phyloP scores from a whole-genome alignment of 1,140 invertebrate species.

The Pogonomyrmex barbatus region DNA sequence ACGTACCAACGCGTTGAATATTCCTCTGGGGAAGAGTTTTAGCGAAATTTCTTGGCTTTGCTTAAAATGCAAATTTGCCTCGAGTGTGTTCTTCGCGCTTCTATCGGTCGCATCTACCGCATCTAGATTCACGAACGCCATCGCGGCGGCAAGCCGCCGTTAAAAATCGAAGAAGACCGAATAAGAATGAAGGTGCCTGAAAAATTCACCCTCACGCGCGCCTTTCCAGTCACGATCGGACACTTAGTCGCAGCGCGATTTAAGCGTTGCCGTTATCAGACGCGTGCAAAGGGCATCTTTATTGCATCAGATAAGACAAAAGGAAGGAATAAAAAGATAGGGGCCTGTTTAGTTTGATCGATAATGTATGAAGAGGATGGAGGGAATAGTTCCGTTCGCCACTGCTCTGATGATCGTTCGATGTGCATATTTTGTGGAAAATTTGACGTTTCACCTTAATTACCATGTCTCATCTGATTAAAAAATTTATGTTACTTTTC shows the following conservation, averaged over 20 bases:
- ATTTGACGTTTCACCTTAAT: background rate
- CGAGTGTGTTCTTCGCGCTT: constrained; percentile 12
- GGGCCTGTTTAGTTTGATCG: constrained; percentile 32
- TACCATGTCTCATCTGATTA: background rate
- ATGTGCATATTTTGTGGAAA: background rate
- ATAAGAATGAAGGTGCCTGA: constrained; percentile 16
- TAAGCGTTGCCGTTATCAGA: constrained; percentile 16
- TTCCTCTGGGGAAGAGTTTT: constrained; percentile 8
- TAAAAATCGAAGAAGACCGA: background rate
- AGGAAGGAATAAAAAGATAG: background rate
- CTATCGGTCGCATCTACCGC: constrained; percentile 29
- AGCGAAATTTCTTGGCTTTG: constrained; percentile 15
- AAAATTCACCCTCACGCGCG: constrained; percentile 33
- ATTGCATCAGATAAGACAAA: constrained; percentile 18
- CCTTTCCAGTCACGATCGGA: constrained; percentile 36
- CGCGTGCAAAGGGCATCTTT: constrained; percentile 51
- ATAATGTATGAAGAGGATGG: constrained; percentile 1
- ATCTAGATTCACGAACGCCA: constrained; percentile 9
- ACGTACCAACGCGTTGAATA: constrained; percentile 24
- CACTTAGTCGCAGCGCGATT: constrained; percentile 31
- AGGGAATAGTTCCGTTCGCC: background rate
- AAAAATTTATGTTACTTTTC: background rate
- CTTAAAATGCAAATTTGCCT: constrained; percentile 49
- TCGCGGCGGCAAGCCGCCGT: background rate
- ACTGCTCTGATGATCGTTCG: background rate